Percentiles rank a stretch among this genome's conserved stretches.
Evolutionary conservation across 2,797 vertebrate genomes (phyloP).

Genomic region (Onychomys torridus): DNA sequence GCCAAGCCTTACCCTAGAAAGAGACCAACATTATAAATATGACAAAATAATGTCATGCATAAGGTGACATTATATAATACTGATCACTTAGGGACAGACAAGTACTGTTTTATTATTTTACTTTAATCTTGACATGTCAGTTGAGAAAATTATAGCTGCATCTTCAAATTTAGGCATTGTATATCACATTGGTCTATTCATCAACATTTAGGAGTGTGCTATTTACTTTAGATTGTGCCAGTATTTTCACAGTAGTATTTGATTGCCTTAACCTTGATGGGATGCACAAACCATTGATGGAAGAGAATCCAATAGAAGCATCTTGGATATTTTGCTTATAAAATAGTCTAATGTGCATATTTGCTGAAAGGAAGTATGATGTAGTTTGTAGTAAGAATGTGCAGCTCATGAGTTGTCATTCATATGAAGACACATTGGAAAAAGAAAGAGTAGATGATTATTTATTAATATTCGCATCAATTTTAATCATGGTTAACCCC

Average conservation of each 20-base stretch:
- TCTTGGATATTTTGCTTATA: background rate
- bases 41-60: background rate
- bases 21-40: background rate
- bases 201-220: background rate
- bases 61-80: background rate
- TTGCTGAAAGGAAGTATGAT: conserved; percentile 27
- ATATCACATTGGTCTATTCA: background rate
- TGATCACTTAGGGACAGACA: background rate
- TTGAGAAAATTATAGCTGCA: background rate
- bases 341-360: background rate
- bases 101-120: background rate
- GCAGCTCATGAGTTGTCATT: background rate
- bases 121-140: background rate
- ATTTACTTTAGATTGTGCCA: background rate
- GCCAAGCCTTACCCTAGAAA: background rate
- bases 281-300: background rate
- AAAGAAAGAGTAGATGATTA: background rate
- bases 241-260: background rate
- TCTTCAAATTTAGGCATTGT: background rate
- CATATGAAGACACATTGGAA: background rate
- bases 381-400: background rate
- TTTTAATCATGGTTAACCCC: background rate
- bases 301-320: background rate
- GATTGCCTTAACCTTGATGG: background rate
- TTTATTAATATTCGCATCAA: background rate